phyloP scores from a whole-genome alignment of 2,797 vertebrate species.

The Danio kyathit region DNA sequence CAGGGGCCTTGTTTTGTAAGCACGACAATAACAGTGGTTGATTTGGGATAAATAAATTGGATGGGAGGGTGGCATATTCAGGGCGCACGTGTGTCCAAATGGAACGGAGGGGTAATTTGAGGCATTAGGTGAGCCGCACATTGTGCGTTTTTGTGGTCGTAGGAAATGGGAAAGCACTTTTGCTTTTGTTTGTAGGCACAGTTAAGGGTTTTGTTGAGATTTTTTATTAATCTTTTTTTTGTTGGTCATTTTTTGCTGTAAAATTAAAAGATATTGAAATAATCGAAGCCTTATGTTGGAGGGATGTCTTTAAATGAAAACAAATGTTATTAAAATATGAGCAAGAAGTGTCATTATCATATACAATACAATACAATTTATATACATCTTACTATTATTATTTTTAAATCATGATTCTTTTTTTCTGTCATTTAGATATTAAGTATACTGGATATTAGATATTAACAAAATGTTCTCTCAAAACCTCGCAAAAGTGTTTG shows the following conservation, averaged over 20 bases:
- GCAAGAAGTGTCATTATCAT: too few relatives aligned
- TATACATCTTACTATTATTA: too few relatives aligned
- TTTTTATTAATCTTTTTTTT: neutral
- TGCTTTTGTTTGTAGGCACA: neutral
- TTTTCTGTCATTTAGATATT: too few relatives aligned
- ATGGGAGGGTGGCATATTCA: conserved; percentile 41
- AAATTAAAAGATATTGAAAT: neutral
- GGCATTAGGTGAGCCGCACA: conserved; percentile 24
- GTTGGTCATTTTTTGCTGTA: neutral
- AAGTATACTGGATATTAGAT: too few relatives aligned
- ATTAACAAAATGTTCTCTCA: too few relatives aligned
- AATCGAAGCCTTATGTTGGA: neutral
- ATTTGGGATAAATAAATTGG: conserved; percentile 56
- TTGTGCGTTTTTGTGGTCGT: neutral
- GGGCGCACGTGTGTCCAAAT: neutral
- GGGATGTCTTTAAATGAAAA: too few relatives aligned
- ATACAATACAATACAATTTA: too few relatives aligned
- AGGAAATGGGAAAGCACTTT: neutral
- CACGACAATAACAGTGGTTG: conserved; percentile 37
- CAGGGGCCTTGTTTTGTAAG: conserved; percentile 53
- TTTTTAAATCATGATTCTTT: too few relatives aligned
- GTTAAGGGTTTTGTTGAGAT: neutral
- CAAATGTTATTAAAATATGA: too few relatives aligned
- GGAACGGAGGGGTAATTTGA: conserved; percentile 29
- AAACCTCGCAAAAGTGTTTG: too few relatives aligned